phyloP scores from a whole-genome alignment of 2,888 invertebrate genomes.

The Idaea biselata region DNA sequence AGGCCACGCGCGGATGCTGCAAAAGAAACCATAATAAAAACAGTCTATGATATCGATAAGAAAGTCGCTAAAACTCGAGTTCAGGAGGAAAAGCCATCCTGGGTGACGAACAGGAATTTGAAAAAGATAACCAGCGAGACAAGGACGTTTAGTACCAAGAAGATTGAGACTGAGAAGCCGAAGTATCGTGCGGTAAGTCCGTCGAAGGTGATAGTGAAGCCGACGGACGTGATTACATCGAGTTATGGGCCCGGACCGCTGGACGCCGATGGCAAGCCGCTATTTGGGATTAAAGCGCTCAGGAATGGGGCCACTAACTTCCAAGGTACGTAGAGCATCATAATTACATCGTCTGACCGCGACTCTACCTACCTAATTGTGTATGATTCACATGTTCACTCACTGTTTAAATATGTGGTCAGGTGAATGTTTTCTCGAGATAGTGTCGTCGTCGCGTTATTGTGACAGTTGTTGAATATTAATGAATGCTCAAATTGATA shows the following conservation, averaged over 20 bases:
- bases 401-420: constrained; percentile 36
- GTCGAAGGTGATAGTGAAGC: constrained; percentile 64
- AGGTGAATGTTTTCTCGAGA: constrained; percentile 27
- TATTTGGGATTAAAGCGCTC: constrained; percentile 89
- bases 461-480: constrained; percentile 3
- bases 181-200: constrained; percentile 64
- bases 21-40: constrained; percentile 60
- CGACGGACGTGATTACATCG: constrained; percentile 86
- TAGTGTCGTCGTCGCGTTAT: constrained; percentile 6
- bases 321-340: constrained; percentile 77
- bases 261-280: constrained; percentile 88
- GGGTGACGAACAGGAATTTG: constrained; percentile 82
- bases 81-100: constrained; percentile 81
- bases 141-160: constrained; percentile 60
- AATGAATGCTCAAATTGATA: constrained; percentile 2
- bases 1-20: constrained; percentile 45
- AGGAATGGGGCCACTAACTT: constrained; percentile 81
- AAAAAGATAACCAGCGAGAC: constrained; percentile 75
- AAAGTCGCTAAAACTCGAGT: constrained; percentile 54
- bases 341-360: constrained; percentile 15
- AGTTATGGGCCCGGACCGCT: constrained; percentile 92
- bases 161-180: constrained; percentile 63
- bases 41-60: constrained; percentile 54
- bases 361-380: too few relatives aligned
- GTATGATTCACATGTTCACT: constrained; percentile 29